Percentiles rank a stretch among this genome's conserved stretches.
Evolutionary conservation across 1,140 invertebrate genomes (phyloP).

Genomic region (Drosophila asahinai): DNA sequence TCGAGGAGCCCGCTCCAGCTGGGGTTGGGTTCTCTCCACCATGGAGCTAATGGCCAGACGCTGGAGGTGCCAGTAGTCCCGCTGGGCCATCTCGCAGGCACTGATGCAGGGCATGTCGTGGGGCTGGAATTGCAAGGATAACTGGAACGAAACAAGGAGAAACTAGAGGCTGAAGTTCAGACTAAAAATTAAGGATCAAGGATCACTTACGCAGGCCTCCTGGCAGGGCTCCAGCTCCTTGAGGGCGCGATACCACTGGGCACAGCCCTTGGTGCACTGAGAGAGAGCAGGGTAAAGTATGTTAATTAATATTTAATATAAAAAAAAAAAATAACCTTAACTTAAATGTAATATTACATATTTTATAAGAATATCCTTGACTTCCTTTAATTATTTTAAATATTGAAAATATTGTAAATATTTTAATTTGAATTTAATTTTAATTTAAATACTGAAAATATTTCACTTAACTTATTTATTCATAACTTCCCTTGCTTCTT

Average conservation of each 20-base stretch:
- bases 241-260: conserved; percentile 89
- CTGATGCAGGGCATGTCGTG: conserved; percentile 89
- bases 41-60: conserved; percentile 59
- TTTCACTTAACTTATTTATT: too few relatives aligned
- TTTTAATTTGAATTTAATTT: neutral
- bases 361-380: too few relatives aligned
- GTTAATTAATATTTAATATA: too few relatives aligned
- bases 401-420: neutral
- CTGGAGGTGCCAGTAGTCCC: conserved; percentile 74
- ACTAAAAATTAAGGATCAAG: neutral
- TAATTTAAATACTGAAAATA: too few relatives aligned
- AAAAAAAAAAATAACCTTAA: too few relatives aligned
- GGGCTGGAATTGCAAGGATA: conserved; percentile 91
- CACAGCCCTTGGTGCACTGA: conserved; percentile 90
- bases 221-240: conserved; percentile 87
- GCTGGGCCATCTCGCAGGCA: conserved; percentile 71
- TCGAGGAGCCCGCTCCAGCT: conserved; percentile 36
- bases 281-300: neutral
- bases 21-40: conserved; percentile 59
- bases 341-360: too few relatives aligned
- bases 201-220: conserved; percentile 89
- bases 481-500: too few relatives aligned
- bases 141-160: conserved; percentile 86
- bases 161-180: too few relatives aligned
- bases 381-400: too few relatives aligned